Evolutionary conservation across 2,888 invertebrate genomes (phyloP), one percentile per base, ranked within the genome.

Genomic region (Acrobeloides nanus): DNA sequence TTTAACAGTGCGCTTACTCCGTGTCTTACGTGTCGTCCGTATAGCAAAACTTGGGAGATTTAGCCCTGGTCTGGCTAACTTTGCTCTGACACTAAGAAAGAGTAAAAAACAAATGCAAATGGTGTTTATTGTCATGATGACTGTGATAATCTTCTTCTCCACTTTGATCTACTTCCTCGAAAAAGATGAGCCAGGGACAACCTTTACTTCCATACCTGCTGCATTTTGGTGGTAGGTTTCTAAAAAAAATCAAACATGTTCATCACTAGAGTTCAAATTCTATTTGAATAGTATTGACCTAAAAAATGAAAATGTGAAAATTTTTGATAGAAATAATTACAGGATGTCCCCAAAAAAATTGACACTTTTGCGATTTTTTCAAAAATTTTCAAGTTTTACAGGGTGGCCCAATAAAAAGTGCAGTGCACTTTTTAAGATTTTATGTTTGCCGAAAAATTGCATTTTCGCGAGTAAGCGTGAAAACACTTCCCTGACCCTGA

Each of bases 21-120:
- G 71, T 25, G 71, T 71, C 4, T 57, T 71, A 25, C 55, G 71
- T 29, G 71, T 72, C 43, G 68, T 72, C 29, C 57, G 71, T 34
- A 71, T 71, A 27, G 71, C 67, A 32, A 71, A 71, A 45, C 47
- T 71, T 27, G 71, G 70, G 21, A 49, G 71, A 38, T 71, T 72
- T 57, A 62, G 64, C 21, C 70, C 70, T 8, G 71, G 68, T 31
- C 54, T 71, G 21, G 69, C 71, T 24, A 71, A 71, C 55, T 71
- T 71, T 39, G 71, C 69, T 12, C 46, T 68, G 25, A 71, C 71
- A 0, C 53, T 71, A 35, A 53, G 64, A 6, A 66, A 68, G 50
- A 65, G 65, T 39, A 72, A 72, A 53, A 72, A 72, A 51, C 71
- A 71, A 48, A 68, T 71, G 68, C 68, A 72, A 38, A 71, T 71